Evolutionary conservation across 2,113 vertebrate species (phyloP), one percentile per base, ranked within the genome.

Genomic region (Plestiodon gilberti): DNA sequence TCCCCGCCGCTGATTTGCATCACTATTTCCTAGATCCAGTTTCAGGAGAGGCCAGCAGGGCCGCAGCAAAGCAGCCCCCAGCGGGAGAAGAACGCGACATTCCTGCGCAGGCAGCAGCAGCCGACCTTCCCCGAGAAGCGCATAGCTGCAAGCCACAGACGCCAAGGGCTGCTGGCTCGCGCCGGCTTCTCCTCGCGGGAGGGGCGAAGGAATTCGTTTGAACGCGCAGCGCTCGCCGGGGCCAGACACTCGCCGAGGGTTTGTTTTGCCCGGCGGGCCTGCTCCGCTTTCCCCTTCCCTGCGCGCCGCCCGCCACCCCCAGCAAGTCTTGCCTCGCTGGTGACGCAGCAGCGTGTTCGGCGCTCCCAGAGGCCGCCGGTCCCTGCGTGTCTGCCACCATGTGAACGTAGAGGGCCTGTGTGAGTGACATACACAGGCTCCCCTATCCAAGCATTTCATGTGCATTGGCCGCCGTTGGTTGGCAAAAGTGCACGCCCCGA

Each of bases 141-240:
- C 94, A 89, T 87, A 94, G 88, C 92, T 93, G 91, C 90, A 92
- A 94, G 94, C 95, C 95, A 90, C 95, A 96, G 95, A 94, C 82
- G 78, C 93, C 94, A 93, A 88, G 76, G 81, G 90, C 91, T 88
- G 76, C 22, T 78, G 64, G 88, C 92, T 86, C 87, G 65, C 84
- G 94, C 94, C 95, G 95, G 94, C 95, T 95, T 95, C 28, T 35
- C 77, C 1, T 94, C 93, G 93, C 92, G 89, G 92, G 91, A 86
- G 89, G 75, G 89, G 90, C 65, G 90, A 89, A 95, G 87, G 94
- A 92, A 94, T 89, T 91, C 77, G 81, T 92, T 92, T 87, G n/a
- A 61, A 84, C 83, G 82, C 83, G 92, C 88, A 78, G 88, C 80
- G 90, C 90, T 88, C 15, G 4, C 82, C 85, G 80, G 91, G 71